A percentile compares a stretch with the other conserved stretches of the same genome.
Evolutionary conservation across 1,140 invertebrate species (phyloP).

Genomic region (Pararge aegeria): DNA sequence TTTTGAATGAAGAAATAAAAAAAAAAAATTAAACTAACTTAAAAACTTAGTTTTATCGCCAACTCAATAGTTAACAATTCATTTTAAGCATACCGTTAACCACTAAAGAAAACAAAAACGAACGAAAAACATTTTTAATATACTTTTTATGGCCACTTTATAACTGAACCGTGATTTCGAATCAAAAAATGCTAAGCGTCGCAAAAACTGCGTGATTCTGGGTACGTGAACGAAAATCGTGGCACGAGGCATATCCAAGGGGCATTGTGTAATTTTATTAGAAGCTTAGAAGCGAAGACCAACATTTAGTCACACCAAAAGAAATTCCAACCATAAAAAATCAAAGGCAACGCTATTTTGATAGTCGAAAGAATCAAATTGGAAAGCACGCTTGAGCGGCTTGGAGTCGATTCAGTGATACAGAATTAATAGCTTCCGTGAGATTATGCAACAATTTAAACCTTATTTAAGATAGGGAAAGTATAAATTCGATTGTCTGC

Average conservation of each 20-base stretch:
- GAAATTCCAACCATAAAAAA: slow-evolving; percentile 36
- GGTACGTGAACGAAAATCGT: slow-evolving; percentile 52
- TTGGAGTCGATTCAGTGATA: slow-evolving; percentile 26
- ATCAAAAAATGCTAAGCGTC: slow-evolving; percentile 42
- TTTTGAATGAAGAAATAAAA: too few relatives aligned
- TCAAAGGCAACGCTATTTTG: slow-evolving; percentile 22
- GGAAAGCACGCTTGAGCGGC: slow-evolving; percentile 21
- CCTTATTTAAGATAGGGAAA: slow-evolving; percentile 15
- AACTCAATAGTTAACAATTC: neutral
- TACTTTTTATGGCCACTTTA: slow-evolving; percentile 22
- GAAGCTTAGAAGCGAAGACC: slow-evolving; percentile 29
- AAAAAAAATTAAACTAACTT: too few relatives aligned
- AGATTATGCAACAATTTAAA: slow-evolving; percentile 6
- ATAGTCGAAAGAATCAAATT: slow-evolving; percentile 29
- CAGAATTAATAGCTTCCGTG: slow-evolving; percentile 23
- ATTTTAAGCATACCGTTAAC: neutral
- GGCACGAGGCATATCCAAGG: slow-evolving; percentile 69
- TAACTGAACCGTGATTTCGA: slow-evolving; percentile 47
- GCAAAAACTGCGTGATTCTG: slow-evolving; percentile 40
- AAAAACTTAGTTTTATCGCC: neutral
- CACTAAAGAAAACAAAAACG: slow-evolving; percentile 1
- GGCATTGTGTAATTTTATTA: slow-evolving; percentile 61
- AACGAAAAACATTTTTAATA: neutral
- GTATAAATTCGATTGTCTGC: slow-evolving; percentile 25
- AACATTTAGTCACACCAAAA: slow-evolving; percentile 59